Evolutionary conservation across 2,888 invertebrate species (phyloP), one percentile per base, ranked within the genome.

Genomic region (Hydroisotoma schaefferi): DNA sequence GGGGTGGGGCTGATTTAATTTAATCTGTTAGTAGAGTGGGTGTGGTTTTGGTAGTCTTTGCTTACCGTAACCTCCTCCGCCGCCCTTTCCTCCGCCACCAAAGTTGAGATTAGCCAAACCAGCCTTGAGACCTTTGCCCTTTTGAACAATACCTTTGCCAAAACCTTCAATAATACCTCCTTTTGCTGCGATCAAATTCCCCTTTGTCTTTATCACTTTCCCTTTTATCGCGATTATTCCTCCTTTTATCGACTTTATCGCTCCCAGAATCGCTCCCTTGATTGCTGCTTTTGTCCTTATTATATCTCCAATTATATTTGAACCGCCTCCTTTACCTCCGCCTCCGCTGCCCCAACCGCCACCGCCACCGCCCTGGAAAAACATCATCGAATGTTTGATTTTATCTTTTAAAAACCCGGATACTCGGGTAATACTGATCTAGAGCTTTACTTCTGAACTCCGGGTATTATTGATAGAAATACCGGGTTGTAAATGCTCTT

Each of bases 201-300:
- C 90, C 55, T 90, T 85, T 43, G 90, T 90, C 78, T 90, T 90
- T 72, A 91, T 86, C 27, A 92, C 79, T 76, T 90, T 89, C 0
- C 91, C 91, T 74, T 90, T 90, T n/a, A 90, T 81, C 26, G 90
- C 90, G 2, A 91, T 85, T 10, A 90, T 87, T 49, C 90, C 90
- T 10, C 91, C 91, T 8, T 90, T 88, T 65, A 92, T 88, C 15
- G 91, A 90, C 75, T 91, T 91, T 1, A 90, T 86, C 0, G 91
- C 90, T 82, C 91, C 90, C 75, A 91, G 83, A 10, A 92, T 80
- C 2, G 90, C 90, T 76, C 85, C 86, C 33, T 71, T 70, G 44
- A 70, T 71, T 1, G 71, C 69, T 20, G 68, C 71, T 49, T 71
- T 70, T 12, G 69, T 70, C 58, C 68, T 56, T 57, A 70, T 66